Evolutionary conservation across 2,113 vertebrate genomes (phyloP).

Genomic region (Misgurnus mizolepis): DNA sequence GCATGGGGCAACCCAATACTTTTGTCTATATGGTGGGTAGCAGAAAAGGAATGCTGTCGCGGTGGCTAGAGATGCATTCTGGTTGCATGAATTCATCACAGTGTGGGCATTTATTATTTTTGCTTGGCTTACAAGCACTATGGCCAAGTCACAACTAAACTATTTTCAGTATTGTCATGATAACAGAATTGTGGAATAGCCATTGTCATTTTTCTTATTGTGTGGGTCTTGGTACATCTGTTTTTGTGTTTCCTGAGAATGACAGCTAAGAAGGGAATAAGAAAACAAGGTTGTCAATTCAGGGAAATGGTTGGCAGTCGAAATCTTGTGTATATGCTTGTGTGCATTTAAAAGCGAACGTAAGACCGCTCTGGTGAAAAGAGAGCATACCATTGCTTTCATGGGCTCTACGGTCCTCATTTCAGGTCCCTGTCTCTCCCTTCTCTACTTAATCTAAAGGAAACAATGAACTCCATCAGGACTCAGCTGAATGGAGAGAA

Average conservation of each 20-base stretch:
- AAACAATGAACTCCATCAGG: conserved; percentile 19
- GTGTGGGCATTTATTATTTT: not conserved
- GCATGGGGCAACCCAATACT: no score
- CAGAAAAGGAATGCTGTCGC: not conserved
- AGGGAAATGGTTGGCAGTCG: not conserved
- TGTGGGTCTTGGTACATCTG: not conserved
- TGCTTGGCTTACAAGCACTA: not conserved
- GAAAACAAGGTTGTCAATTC: not conserved
- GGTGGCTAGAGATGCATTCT: no score
- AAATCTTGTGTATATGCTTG: conserved; percentile 8
- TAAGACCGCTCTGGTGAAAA: conserved; percentile 27
- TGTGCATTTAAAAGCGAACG: conserved; percentile 12
- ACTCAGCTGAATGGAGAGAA: conserved; percentile 5
- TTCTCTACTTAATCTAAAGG: conserved; percentile 4
- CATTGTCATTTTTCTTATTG: not conserved
- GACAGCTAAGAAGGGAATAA: not conserved
- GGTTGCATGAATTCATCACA: no score
- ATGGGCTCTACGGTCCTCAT: not conserved
- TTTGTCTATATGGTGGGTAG: no score
- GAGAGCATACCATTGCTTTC: not conserved
- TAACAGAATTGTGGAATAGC: not conserved
- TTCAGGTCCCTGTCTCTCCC: not conserved
- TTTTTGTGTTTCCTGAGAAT: not conserved
- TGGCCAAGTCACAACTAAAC: not conserved
- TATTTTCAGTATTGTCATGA: not conserved